phyloP scores from a whole-genome alignment of 2,888 invertebrate genomes.

The Disparrhopalites patrizii region DNA sequence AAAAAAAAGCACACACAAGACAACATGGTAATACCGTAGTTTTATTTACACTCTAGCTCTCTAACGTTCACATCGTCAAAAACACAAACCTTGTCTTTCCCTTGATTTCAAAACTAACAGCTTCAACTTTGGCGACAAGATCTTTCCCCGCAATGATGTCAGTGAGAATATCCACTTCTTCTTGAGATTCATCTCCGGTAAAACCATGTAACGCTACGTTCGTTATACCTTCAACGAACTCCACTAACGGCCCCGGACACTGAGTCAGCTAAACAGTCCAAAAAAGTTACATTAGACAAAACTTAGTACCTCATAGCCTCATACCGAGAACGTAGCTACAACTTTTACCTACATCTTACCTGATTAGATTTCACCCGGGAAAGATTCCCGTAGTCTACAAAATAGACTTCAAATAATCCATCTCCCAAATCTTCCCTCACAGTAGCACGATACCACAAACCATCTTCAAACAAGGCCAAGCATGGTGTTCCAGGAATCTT shows the following conservation, averaged over 20 bases:
- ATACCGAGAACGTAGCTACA: neutral
- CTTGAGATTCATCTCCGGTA: constrained; percentile 1
- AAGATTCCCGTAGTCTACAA: constrained; percentile 12
- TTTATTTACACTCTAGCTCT: too few relatives aligned
- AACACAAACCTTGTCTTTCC: constrained; percentile 10
- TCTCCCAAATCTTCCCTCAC: neutral
- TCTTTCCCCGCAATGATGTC: neutral
- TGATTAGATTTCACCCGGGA: neutral
- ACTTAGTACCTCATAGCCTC: too few relatives aligned
- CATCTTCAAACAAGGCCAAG: neutral
- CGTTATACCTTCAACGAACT: neutral
- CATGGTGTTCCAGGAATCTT: neutral
- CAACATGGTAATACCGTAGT: neutral
- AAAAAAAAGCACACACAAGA: neutral
- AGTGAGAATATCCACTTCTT: neutral
- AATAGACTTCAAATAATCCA: neutral
- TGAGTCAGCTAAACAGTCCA: neutral
- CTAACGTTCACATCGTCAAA: too few relatives aligned
- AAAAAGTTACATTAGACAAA: neutral
- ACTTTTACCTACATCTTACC: neutral
- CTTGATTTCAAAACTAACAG: neutral
- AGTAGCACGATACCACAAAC: constrained; percentile 1
- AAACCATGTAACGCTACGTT: neutral
- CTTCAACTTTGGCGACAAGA: neutral
- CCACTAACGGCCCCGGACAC: neutral